Evolutionary conservation across 2,888 invertebrate genomes (phyloP), one percentile per base, ranked within the genome.

Genomic region (Eupithecia subumbrata): DNA sequence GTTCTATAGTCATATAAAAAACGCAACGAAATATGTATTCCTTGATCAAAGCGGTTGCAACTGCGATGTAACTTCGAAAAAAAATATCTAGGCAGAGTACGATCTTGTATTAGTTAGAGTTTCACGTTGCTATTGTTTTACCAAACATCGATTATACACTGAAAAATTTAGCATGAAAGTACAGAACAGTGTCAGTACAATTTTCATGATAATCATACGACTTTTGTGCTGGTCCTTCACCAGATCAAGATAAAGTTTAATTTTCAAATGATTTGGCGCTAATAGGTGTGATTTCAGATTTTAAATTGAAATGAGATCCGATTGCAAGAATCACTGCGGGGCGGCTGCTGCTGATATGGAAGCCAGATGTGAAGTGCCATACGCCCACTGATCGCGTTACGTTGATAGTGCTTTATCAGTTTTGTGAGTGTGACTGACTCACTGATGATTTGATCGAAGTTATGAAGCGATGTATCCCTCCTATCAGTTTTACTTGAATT

Each of bases 301-400:
- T 56, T 34, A 72, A 72, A 68, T 76, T 60, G 34, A 34, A 60
- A 60, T 67, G 14, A 22, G 34, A 77, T 75, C 77, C 76, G 80
- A 83, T 85, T 76, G 73, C 77, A 79, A 83, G 79, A 80, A 72
- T 73, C 80, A 81, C 81, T 72, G 81, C 82, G 81, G 85, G 89
- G 68, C 40, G 67, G 67, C 67, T 67, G 30, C 68, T 68, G 43
- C 43, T 43, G 92, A 92, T 92, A 91, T 90, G 84, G 84, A 77
- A 85, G 86, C 92, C 92, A 92, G 89, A 91, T 91, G 90, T 84
- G 80, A 79, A 78, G 75, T 79, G 80, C 84, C 87, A 87, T 88
- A 87, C 93, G 89, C 93, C 93, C 92, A 91, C 90, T 74, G 90
- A 90, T 93, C 87, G 81, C 72, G 82, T 92, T 92, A 87, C 92